Percentiles rank a stretch among this genome's conserved stretches.
These are phyloP conservation scores for Syngnathoides biaculeatus DNA, from an alignment of 2,113 vertebrate genomes.

Conservation along the genomic window DNA sequence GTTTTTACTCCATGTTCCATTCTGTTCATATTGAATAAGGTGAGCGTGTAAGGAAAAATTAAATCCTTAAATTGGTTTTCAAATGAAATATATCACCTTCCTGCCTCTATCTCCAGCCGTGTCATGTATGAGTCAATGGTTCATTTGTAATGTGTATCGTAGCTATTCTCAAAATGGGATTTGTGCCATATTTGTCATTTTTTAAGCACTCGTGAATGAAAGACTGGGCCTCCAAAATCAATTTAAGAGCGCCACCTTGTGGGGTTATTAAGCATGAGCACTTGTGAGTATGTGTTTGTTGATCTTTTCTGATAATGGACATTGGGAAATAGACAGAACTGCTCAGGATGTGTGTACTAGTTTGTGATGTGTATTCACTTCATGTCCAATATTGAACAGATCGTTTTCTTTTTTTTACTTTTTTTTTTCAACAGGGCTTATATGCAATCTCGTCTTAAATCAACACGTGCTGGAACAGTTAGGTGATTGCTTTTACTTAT, in stretches of 20 bases:
- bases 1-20: slow-evolving; percentile 12
- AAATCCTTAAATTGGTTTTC: not conserved
- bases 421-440: slow-evolving; percentile 42
- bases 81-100: not conserved
- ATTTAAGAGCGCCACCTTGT: slow-evolving; percentile 52
- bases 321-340: not conserved
- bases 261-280: slow-evolving; percentile 19
- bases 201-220: slow-evolving; percentile 45
- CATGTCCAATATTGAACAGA: slow-evolving; percentile 21
- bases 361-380: slow-evolving; percentile 6
- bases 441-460: slow-evolving; percentile 55
- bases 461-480: slow-evolving; percentile 44
- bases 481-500: slow-evolving; percentile 44
- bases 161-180: slow-evolving; percentile 36
- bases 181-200: slow-evolving; percentile 56
- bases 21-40: slow-evolving; percentile 49
- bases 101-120: not conserved
- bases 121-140: not conserved
- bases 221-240: slow-evolving; percentile 25
- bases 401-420: not conserved
- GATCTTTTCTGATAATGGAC: not conserved
- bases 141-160: slow-evolving; percentile 15
- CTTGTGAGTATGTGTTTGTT: not conserved
- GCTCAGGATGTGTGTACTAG: slow-evolving; percentile 12
- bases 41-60: slow-evolving; percentile 3